Evolutionary conservation across 1,140 invertebrate species (phyloP), one percentile per base, ranked within the genome.

Genomic region (Catajapyx aquilonaris): DNA sequence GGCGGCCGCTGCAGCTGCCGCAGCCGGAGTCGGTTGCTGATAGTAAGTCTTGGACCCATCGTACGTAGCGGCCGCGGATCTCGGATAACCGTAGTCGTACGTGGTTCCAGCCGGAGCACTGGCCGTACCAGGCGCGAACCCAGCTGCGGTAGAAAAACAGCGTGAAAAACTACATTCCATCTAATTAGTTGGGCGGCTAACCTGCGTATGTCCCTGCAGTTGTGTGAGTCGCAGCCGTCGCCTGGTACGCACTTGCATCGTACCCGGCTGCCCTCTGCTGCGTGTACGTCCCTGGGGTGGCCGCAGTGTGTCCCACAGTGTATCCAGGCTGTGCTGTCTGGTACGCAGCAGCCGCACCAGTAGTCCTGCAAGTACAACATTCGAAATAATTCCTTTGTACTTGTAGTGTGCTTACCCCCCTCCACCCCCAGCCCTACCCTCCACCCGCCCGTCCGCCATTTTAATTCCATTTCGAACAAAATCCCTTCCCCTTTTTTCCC

Each of bases 271-370:
- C 69, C 20, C 73, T 69, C 41, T 76, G 66, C 52, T 80, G 76
- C 11, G 77, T 74, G 55, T 81, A 81, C 20, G 73, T 77, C 22
- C 76, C 76, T 21, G 76, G 72, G 16, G 75, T 73, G 18, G 74
- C 73, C 10, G 50, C 45, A 7, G 75, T 71, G 32, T 72, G 71
- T 38, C 78, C 75, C 57, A 81, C 77, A 43, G 78, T 77, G 64
- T 84, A 83, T 40, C 77, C 78, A 33, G 76, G 70, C 54, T 83
- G 78, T 9, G 73, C 74, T 30, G 75, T 71, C 43, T 74, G 73
- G 56, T 83, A 84, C 34, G 76, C 73, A 13, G 56, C 50, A 21
- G 52, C 53, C 20, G 54, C 41, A 21, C 73, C 73, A 38, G 71
- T 28, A 28, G 23, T 28, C 7, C 23, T 28, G 23, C 7, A 28